Conservation (phyloP, 2,888 invertebrate species). For the Drosophila kuntzei region DNA sequence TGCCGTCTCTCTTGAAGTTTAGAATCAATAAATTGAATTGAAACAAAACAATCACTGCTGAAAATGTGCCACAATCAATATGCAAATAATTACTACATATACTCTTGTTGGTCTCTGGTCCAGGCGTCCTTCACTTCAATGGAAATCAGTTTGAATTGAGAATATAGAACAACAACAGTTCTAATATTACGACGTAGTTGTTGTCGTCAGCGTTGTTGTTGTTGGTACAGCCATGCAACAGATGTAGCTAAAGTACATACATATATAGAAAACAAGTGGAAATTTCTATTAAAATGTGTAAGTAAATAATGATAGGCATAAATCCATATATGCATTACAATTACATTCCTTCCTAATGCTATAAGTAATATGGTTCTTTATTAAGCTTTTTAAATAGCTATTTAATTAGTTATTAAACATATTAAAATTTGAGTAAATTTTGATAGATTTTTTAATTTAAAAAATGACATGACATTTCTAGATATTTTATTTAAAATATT, state of each 20-base stretch:
- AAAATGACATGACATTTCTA: too few relatives aligned
- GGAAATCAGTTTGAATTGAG: conserved; percentile 61
- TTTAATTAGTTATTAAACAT: too few relatives aligned
- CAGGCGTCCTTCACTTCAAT: conserved; percentile 68
- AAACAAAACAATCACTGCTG: conserved; percentile 29
- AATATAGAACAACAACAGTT: conserved; percentile 34
- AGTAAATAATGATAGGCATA: background rate
- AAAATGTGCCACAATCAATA: conserved; percentile 74
- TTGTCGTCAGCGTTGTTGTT: conserved; percentile 9
- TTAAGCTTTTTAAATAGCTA: too few relatives aligned
- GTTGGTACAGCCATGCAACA: conserved; percentile 13
- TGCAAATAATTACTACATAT: conserved; percentile 67
- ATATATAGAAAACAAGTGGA: conserved; percentile 9
- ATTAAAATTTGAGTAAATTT: too few relatives aligned
- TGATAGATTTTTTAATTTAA: too few relatives aligned
- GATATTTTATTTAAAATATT: too few relatives aligned
- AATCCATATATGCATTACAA: background rate
- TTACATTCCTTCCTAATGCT: background rate
- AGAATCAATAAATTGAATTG: conserved; percentile 68
- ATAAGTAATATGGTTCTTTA: background rate
- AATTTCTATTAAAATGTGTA: conserved; percentile 6
- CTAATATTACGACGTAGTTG: conserved; percentile 49
- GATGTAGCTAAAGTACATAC: conserved; percentile 4
- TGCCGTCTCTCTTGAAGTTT: conserved; percentile 34
- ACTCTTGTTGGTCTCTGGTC: conserved; percentile 22